Evolutionary conservation across 2,888 invertebrate species (phyloP).

Genomic region (Eupeodes luniger): DNA sequence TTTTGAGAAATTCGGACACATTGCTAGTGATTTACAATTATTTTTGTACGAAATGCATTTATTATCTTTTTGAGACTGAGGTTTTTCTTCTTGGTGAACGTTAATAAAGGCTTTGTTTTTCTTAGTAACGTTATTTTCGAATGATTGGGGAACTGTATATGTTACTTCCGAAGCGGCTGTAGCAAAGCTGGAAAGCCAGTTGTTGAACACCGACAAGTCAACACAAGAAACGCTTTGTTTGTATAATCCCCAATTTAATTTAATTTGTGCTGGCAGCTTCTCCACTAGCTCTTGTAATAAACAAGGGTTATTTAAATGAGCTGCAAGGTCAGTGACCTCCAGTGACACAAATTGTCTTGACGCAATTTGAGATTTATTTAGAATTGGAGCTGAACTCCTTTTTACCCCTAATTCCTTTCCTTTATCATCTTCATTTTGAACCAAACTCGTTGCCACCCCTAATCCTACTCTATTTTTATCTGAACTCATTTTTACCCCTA

Average conservation of each 20-base stretch:
- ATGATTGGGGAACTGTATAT: not conserved
- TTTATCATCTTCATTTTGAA: too few species aligned
- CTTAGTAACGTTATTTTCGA: not conserved
- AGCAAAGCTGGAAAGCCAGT: slow-evolving; percentile 15
- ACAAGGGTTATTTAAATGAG: not conserved
- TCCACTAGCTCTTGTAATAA: too few species aligned
- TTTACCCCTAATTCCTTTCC: too few species aligned
- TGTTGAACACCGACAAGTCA: slow-evolving; percentile 20
- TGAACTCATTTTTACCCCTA: not conserved
- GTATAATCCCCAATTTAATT: slow-evolving; percentile 31
- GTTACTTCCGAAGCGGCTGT: slow-evolving; percentile 25
- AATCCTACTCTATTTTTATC: not conserved
- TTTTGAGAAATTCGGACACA: not conserved
- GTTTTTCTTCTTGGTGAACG: slow-evolving; percentile 26
- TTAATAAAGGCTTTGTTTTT: not conserved
- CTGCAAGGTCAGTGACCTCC: slow-evolving; percentile 1
- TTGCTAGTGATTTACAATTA: not conserved
- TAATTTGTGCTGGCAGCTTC: not conserved
- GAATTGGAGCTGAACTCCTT: not conserved
- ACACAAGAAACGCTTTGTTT: slow-evolving; percentile 14
- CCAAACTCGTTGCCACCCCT: not conserved
- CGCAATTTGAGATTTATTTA: slow-evolving; percentile 28
- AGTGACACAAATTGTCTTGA: slow-evolving; percentile 36
- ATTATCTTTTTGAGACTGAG: not conserved
- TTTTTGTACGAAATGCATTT: not conserved